Evolutionary conservation across 2,113 vertebrate genomes (phyloP).

Genomic region (Thalassoma bifasciatum): DNA sequence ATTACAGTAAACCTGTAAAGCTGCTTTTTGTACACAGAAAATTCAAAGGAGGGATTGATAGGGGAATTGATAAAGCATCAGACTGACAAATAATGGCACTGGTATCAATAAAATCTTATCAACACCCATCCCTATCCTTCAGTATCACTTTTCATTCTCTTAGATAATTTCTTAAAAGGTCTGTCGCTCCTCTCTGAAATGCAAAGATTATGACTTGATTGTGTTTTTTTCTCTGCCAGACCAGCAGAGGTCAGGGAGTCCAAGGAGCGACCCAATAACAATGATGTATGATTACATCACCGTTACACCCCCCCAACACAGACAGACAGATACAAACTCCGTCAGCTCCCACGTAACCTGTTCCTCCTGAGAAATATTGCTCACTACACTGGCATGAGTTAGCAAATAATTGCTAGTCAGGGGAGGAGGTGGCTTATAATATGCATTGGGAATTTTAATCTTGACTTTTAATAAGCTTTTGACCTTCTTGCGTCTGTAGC

Average conservation of each 20-base stretch:
- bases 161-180: no score
- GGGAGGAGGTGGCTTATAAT: slow-evolving; percentile 74
- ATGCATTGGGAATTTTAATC: slow-evolving; percentile 81
- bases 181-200: no score
- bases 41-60: no score
- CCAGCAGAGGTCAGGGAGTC: slow-evolving; percentile 2
- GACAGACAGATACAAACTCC: slow-evolving; percentile 32
- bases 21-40: no score
- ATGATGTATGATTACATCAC: slow-evolving; percentile 5
- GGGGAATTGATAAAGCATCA: no score
- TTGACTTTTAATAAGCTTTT: slow-evolving; percentile 86
- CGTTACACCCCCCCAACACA: not conserved
- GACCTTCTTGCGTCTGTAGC: slow-evolving; percentile 84
- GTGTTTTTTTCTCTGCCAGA: no score
- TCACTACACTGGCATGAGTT: slow-evolving; percentile 70
- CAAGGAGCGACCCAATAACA: not conserved
- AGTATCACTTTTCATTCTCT: no score
- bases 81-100: no score
- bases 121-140: no score
- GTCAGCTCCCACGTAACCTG: slow-evolving; percentile 42
- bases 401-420: slow-evolving; percentile 80
- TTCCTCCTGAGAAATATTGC: slow-evolving; percentile 62
- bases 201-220: no score
- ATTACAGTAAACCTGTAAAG: no score
- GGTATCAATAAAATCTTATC: no score